Percentiles rank a stretch among this genome's conserved stretches.
Evolutionary conservation across 2,113 vertebrate species (phyloP).

Genomic region (Monarcha castaneiventris): DNA sequence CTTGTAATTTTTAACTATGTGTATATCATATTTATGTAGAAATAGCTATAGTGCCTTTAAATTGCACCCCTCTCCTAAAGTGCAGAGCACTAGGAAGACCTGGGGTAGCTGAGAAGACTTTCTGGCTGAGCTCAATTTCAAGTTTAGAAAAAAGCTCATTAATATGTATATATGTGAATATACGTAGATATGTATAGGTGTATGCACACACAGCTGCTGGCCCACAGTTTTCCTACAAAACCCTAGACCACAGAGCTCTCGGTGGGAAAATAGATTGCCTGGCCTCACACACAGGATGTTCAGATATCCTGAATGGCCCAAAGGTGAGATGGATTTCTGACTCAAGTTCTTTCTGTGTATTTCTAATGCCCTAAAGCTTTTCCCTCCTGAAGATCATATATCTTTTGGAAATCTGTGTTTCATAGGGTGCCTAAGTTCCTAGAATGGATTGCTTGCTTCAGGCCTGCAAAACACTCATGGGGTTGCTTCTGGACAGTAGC

Average conservation of each 20-base stretch:
- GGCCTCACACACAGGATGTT: not conserved
- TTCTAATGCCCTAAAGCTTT: not conserved
- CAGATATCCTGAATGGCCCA: not conserved
- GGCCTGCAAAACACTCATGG: not conserved
- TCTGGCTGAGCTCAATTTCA: not conserved
- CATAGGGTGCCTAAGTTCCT: not conserved
- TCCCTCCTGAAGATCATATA: not conserved
- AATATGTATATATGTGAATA: not conserved
- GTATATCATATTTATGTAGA: not conserved
- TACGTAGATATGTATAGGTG: accelerated
- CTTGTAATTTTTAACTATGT: not conserved
- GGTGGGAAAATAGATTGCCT: not conserved
- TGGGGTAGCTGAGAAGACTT: not conserved
- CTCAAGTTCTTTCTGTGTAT: not conserved
- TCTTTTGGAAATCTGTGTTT: not conserved
- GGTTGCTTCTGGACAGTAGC: not conserved
- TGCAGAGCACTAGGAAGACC: not conserved
- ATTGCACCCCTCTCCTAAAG: not conserved
- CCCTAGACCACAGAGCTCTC: not conserved
- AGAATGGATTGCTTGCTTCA: not conserved
- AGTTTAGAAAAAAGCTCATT: not conserved
- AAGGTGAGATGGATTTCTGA: not conserved
- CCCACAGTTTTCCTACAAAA: not conserved
- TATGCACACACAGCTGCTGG: not conserved
- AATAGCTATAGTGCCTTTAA: not conserved